Evolutionary conservation across 2,113 vertebrate species (phyloP).

Genomic region (Rostratula benghalensis): DNA sequence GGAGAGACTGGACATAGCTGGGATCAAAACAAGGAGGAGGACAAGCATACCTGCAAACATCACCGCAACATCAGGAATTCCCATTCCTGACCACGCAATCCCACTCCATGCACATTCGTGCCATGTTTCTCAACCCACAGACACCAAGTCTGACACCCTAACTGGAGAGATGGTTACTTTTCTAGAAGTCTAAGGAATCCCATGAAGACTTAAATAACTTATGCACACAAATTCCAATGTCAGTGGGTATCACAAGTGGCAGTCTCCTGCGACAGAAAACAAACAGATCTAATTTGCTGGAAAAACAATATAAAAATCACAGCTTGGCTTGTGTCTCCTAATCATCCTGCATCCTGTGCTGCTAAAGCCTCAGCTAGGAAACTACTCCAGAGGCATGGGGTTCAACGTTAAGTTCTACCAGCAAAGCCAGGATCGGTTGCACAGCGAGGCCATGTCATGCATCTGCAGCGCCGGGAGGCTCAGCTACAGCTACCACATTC

Average conservation of each 20-base stretch:
- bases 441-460: background rate
- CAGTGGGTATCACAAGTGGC: background rate
- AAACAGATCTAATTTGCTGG: background rate
- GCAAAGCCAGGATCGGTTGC: background rate
- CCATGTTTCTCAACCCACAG: background rate
- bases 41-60: background rate
- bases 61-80: background rate
- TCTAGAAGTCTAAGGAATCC: background rate
- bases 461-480: background rate
- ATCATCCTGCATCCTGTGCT: background rate
- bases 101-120: background rate
- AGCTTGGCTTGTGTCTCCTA: background rate
- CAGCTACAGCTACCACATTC: background rate
- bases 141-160: background rate
- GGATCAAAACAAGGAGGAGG: background rate
- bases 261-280: background rate
- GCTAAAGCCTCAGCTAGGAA: background rate
- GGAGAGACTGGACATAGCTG: background rate
- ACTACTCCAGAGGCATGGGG: background rate
- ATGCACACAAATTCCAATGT: background rate
- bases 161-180: background rate
- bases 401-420: fast-evolving
- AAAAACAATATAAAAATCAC: background rate
- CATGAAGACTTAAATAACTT: background rate
- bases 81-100: background rate